Base-by-base conservation (phyloP, 2,113 vertebrate species). In the Tetraodon nigroviridis region DNA sequence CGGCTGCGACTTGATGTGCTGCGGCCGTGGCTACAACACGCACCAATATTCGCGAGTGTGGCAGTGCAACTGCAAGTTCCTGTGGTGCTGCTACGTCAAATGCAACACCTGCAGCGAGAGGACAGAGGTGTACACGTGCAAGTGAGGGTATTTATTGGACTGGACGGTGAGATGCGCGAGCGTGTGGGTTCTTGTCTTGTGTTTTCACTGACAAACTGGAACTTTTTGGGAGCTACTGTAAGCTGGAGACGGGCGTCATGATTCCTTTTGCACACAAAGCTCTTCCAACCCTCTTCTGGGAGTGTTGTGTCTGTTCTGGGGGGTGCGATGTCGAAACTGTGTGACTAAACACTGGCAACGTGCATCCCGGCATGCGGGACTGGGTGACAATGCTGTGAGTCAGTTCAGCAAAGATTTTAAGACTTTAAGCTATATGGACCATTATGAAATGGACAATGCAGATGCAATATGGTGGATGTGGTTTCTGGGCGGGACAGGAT, bases 31-130 rank as follows among this genome's bases (percentile, higher is more conserved):
- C 45, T 99, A 99, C 90, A 98, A 99, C 82, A 99, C 97, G 0
- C 96, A 99, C 87, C 97, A 98, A 87, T 98, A 99, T 69, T 96
- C 96, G 0, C 85, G 94, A 0, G 94, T 98, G 40, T 99, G 97
- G 97, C 97, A 99, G 84, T 99, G 97, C 89, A 97, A 98, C 91
- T 99, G 97, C 85, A 98, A 97, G 80, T 99, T 99, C 83, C 93
- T 98, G 64, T 98, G 96, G 96, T 99, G 97, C 91, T 99, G 97
- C 89, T 97, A 95, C 0, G 97, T 99, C 20, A 98, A 94, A 62
- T 99, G 97, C 88, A 98, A 96, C 93, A 99, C 95, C 0, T 99
- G 97, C 90, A 99, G 94, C 0, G 97, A 99, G 88, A 93, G 93
- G 90, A 98, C 96, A 47, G 95, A 98, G 87, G 94, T 98, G 54